Conservation (phyloP, 2,888 invertebrate species). For the Drosophila formosana region DNA sequence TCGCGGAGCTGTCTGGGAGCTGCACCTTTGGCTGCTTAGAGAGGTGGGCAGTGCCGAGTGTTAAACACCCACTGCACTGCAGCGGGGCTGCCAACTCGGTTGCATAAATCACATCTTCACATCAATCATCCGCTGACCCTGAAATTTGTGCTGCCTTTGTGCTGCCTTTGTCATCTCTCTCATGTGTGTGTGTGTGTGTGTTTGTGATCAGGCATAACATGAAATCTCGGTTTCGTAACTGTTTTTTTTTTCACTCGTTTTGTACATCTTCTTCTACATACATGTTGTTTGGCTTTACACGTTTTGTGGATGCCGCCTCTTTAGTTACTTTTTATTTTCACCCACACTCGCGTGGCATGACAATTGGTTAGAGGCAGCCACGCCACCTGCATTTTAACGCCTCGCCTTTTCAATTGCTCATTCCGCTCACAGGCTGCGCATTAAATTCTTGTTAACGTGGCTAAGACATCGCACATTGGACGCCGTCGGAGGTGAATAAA, state of each 20-base stretch:
- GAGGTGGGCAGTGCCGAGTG: conserved; percentile 33
- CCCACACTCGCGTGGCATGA: conserved; percentile 62
- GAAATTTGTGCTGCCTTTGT: conserved; percentile 54
- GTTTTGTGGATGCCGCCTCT: conserved; percentile 44
- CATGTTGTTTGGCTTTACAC: conserved; percentile 38
- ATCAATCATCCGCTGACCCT: conserved; percentile 72
- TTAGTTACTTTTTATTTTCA: conserved; percentile 74
- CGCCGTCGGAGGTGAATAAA: conserved; percentile 72
- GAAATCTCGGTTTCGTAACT: conserved; percentile 72
- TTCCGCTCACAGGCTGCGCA: conserved; percentile 59
- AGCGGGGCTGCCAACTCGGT: conserved; percentile 40
- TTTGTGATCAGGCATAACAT: conserved; percentile 15
- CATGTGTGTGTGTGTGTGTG: no score
- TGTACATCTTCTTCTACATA: conserved; percentile 16
- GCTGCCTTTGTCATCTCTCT: conserved; percentile 40
- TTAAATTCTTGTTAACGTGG: conserved; percentile 76
- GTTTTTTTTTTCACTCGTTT: conserved; percentile 33
- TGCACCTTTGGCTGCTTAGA: conserved; percentile 51
- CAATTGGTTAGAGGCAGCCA: conserved; percentile 47
- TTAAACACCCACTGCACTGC: conserved; percentile 27
- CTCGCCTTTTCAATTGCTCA: conserved; percentile 38
- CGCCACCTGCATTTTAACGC: conserved; percentile 65
- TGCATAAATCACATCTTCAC: conserved; percentile 67
- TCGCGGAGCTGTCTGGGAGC: conserved; percentile 38
- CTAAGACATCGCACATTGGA: conserved; percentile 54